phyloP scores from a whole-genome alignment of 35 echinoderm and acorn worm species.

The Diadema setosum region DNA sequence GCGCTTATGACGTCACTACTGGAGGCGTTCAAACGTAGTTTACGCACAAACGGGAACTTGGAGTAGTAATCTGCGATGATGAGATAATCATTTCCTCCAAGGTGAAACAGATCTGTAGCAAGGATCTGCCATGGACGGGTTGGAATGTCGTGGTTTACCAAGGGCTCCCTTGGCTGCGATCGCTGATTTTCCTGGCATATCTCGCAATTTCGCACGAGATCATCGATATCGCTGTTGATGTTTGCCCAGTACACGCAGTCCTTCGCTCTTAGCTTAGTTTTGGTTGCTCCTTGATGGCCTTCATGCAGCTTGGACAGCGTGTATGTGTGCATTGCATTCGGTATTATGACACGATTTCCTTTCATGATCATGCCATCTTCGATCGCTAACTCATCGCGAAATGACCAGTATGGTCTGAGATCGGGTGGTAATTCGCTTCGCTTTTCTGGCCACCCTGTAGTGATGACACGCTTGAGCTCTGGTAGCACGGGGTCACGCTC shows the following conservation, averaged over 20 bases:
- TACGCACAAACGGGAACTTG: conserved; percentile 27
- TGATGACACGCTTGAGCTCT: background rate
- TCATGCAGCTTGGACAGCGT: conserved; percentile 41
- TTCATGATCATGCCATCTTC: conserved; percentile 40
- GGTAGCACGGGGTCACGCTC: background rate
- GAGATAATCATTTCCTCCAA: conserved; percentile 27
- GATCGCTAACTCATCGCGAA: conserved; percentile 48
- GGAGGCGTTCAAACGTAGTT: background rate
- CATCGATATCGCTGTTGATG: conserved; percentile 62
- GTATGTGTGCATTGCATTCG: background rate
- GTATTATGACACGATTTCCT: conserved; percentile 30
- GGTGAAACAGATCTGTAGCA: conserved; percentile 58
- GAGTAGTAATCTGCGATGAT: conserved; percentile 70
- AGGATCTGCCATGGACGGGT: conserved; percentile 56
- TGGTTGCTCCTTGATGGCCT: conserved; percentile 44
- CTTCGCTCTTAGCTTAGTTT: conserved; percentile 50
- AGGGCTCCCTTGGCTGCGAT: conserved; percentile 15
- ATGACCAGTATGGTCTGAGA: conserved; percentile 42
- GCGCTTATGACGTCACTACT: conserved; percentile 28
- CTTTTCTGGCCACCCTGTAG: background rate
- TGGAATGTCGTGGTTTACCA: conserved; percentile 56
- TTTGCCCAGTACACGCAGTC: conserved; percentile 31
- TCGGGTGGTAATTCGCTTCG: background rate
- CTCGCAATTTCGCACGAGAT: conserved; percentile 6
- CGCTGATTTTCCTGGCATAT: conserved; percentile 40